These are phyloP conservation scores for Rhagonycha lutea DNA, from an alignment of 2,888 invertebrate species.

Conservation along the genomic window DNA sequence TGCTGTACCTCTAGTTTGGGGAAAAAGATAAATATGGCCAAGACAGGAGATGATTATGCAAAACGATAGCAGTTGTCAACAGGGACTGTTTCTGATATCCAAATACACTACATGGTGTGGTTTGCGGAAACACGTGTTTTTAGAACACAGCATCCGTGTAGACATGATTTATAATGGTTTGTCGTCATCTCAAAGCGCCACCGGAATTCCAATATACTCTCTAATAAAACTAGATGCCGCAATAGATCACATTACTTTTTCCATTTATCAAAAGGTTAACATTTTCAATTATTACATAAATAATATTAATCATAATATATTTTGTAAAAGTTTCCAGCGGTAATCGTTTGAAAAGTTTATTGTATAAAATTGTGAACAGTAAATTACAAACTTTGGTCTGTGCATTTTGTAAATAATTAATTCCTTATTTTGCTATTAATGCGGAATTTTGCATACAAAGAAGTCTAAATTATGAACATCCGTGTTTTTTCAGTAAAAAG, in stretches of 20 bases:
- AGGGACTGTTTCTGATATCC: slow-evolving; percentile 20
- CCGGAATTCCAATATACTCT: slow-evolving; percentile 19
- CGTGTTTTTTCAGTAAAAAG: not conserved
- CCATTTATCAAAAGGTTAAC: not conserved
- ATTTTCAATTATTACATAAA: not conserved
- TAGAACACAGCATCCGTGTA: slow-evolving; percentile 7
- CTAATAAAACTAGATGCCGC: slow-evolving; percentile 14
- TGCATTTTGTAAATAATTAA: not conserved
- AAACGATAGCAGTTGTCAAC: slow-evolving; percentile 35
- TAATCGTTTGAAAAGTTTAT: not conserved
- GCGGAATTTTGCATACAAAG: not conserved
- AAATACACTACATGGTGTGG: slow-evolving; percentile 18
- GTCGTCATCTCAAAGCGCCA: slow-evolving; percentile 18
- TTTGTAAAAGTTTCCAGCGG: not conserved
- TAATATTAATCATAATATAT: not conserved
- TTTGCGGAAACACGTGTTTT: slow-evolving; percentile 14
- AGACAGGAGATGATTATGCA: slow-evolving; percentile 22
- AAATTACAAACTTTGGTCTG: not conserved
- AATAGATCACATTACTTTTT: slow-evolving; percentile 1
- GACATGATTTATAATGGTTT: slow-evolving; percentile 21
- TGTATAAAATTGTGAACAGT: not conserved
- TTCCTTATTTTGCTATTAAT: not conserved
- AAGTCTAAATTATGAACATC: not conserved
- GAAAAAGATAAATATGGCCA: not conserved
- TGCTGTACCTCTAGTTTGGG: not conserved